A percentile compares a stretch with the other conserved stretches of the same genome.
Conservation (phyloP, 2,888 invertebrate species). For the Cyclophora punctaria region DNA sequence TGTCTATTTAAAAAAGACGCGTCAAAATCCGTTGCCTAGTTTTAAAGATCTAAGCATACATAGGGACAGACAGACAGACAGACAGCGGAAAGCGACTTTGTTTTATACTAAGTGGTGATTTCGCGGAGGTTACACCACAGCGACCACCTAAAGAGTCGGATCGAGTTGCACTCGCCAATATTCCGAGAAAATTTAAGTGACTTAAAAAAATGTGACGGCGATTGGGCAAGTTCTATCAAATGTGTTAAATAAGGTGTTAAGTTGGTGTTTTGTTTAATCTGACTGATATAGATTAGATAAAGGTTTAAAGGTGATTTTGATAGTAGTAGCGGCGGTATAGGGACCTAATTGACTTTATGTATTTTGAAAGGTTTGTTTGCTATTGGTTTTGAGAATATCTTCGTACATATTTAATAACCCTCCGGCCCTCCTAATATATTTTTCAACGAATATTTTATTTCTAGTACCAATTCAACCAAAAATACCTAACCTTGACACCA, state of each 20-base stretch:
- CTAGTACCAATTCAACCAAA: background rate
- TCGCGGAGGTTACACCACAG: conserved; percentile 27
- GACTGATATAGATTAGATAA: conserved; percentile 37
- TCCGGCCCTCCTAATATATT: background rate
- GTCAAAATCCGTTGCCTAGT: no score
- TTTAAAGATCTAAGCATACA: no score
- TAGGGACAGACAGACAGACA: no score
- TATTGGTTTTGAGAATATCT: no score
- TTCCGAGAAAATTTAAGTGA: conserved; percentile 57
- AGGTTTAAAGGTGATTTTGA: background rate
- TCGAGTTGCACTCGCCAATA: conserved; percentile 48
- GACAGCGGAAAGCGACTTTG: no score
- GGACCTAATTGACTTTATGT: background rate
- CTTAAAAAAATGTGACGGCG: conserved; percentile 28
- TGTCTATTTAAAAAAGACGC: no score
- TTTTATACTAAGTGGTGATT: background rate
- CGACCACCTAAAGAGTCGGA: conserved; percentile 54
- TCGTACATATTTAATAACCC: no score
- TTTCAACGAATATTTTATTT: background rate
- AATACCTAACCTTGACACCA: background rate
- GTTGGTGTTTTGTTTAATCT: conserved; percentile 35
- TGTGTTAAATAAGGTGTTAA: no score
- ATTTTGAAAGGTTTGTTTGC: no score
- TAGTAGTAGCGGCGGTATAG: background rate
- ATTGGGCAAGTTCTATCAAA: no score